Base-by-base conservation (phyloP, 2,113 vertebrate species). In the Cyanoliseus patagonus region DNA sequence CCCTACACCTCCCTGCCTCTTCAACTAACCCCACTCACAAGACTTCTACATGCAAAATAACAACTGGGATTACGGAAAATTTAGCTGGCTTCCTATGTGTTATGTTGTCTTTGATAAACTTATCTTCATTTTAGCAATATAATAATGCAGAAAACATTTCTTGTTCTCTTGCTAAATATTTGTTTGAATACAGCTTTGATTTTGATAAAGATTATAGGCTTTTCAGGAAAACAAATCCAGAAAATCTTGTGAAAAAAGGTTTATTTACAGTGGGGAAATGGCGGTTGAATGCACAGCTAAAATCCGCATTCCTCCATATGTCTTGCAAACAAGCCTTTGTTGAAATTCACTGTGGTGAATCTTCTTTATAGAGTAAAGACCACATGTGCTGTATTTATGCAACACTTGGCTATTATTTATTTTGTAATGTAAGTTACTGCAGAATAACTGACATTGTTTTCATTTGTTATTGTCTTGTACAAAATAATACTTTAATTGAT, bases 1-100 rank as follows among this genome's bases (percentile, higher is more conserved):
- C 13, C 51, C 1, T 24, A 19, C 3, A 5, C 1, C 5, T 2
- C 5, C 6, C 6, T 5, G 2, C 7, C 22, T 7, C 13, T 13
- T 14, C 67, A 42, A 39, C 14, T 23, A 41, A 22, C 22, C 15
- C 62, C 49, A 70, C 14, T 28, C 31, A 8, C 18, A 28, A 49
- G 16, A 2, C 3, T 78, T 75, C 37, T 41, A 2, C 18, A 9
- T 66, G 22, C 20, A 82, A 79, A 83, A n/a, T 7, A 68, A 27
- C 10, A 79, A 37, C 59, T 47, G 30, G 17, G 16, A 42, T 86
- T 69, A 37, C n/a, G 63, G 25, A 20, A 86, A 89, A 57, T 9
- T 3, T 33, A 83, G 4, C 8, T 70, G 39, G 25, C 9, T 90
- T 94, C 14, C 25, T 18, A 3, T 23, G 15, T 23, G 28, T 25